These are phyloP conservation scores for Lasaia peninsularis DNA, from an alignment of 1,140 invertebrate species.

Conservation along the genomic window DNA sequence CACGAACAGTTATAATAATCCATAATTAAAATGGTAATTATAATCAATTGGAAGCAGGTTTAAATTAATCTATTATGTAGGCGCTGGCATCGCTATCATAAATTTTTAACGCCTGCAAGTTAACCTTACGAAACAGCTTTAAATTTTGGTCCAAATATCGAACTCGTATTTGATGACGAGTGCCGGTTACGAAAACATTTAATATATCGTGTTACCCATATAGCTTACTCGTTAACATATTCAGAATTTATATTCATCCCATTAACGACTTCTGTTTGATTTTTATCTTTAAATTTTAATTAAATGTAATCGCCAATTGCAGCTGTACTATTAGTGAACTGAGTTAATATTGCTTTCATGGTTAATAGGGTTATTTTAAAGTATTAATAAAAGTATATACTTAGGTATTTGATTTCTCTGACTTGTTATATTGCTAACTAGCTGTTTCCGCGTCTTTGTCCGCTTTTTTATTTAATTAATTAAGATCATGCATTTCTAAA, in stretches of 20 bases:
- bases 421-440: no score
- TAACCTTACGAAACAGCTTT: slow-evolving; percentile 31
- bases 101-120: slow-evolving; percentile 56
- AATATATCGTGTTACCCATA: not conserved
- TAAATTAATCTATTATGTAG: slow-evolving; percentile 54
- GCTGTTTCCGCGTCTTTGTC: no score
- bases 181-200: not conserved
- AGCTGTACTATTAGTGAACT: not conserved
- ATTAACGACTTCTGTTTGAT: slow-evolving; percentile 4
- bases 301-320: not conserved
- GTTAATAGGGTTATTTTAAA: not conserved
- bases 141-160: not conserved
- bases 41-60: slow-evolving; percentile 63
- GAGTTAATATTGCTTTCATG: not conserved
- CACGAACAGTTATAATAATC: not conserved
- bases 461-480: no score
- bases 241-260: not conserved
- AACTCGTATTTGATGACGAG: not conserved
- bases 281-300: slow-evolving; percentile 1
- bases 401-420: no score
- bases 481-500: no score
- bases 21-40: slow-evolving; percentile 70
- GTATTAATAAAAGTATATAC: no score
- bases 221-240: not conserved
- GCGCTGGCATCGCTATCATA: slow-evolving; percentile 50